Conservation (phyloP, 2,113 vertebrate genomes). For the Neomonachus schauinslandi region DNA sequence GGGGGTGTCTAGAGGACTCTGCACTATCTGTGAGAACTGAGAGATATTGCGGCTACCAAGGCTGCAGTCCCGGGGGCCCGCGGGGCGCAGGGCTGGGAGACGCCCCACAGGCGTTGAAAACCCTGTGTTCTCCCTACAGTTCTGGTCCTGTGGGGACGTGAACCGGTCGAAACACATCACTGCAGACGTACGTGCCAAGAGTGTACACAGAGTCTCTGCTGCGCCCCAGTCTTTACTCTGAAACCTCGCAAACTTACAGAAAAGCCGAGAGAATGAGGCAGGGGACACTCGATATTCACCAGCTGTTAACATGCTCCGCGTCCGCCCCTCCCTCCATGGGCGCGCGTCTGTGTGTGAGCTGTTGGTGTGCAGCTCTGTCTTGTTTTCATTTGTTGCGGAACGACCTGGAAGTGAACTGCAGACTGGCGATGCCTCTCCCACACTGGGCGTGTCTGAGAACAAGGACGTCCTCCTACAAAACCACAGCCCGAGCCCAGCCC, state of each 20-base stretch:
- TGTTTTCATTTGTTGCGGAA: neutral
- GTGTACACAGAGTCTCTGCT: neutral
- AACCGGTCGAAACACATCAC: too few relatives aligned
- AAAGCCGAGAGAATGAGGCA: neutral
- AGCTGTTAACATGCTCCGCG: rapidly evolving
- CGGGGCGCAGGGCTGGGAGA: rapidly evolving
- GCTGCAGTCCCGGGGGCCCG: rapidly evolving
- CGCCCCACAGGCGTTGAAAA: rapidly evolving
- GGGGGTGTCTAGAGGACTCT: neutral
- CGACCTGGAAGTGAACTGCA: neutral
- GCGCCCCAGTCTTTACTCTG: neutral
- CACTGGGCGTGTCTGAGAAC: too few relatives aligned
- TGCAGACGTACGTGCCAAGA: rapidly evolving
- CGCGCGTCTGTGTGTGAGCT: neutral
- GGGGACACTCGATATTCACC: neutral
- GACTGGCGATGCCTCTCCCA: neutral
- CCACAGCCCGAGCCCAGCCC: rapidly evolving
- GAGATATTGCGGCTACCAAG: neutral
- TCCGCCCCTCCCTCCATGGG: neutral
- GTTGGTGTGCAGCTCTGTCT: neutral
- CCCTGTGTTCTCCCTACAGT: neutral
- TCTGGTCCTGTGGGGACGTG: neutral
- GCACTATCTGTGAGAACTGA: neutral
- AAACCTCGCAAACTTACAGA: neutral
- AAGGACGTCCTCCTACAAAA: neutral